These are phyloP conservation scores for Parthenolecanium corni DNA, from an alignment of 2,888 invertebrate genomes.

Conservation along the genomic window DNA sequence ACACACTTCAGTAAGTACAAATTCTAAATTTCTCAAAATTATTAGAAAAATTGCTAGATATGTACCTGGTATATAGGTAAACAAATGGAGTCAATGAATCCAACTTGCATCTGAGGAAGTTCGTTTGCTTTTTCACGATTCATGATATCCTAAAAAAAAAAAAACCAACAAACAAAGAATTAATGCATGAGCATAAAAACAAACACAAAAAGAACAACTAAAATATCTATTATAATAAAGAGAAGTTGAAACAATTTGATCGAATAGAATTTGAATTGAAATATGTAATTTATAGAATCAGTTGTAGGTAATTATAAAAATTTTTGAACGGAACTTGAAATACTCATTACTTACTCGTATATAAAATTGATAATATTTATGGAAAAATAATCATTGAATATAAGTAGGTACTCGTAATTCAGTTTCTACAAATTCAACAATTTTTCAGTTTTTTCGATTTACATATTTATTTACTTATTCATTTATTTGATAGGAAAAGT, in stretches of 20 bases:
- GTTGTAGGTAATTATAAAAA: no score
- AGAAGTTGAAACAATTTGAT: neutral
- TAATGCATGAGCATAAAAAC: neutral
- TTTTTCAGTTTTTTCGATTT: no score
- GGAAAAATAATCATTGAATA: no score
- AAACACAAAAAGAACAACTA: neutral
- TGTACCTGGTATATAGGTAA: conserved; percentile 85
- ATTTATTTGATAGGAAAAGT: no score
- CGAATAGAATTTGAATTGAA: neutral
- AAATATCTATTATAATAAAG: neutral
- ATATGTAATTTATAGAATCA: no score
- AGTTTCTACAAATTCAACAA: no score
- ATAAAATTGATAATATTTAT: no score
- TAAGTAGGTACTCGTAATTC: no score
- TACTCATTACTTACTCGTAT: no score
- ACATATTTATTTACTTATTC: no score
- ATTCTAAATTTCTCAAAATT: neutral
- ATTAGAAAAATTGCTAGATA: neutral
- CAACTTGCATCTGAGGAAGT: conserved; percentile 88
- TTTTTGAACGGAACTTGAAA: no score
- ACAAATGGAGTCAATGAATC: conserved; percentile 90
- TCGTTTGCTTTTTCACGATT: conserved; percentile 89
- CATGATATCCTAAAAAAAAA: conserved; percentile 69
- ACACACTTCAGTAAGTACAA: neutral
- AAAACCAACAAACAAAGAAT: conserved; percentile 30